phyloP scores from a whole-genome alignment of 2,797 vertebrate genomes.

The Brachyalestes nurse region DNA sequence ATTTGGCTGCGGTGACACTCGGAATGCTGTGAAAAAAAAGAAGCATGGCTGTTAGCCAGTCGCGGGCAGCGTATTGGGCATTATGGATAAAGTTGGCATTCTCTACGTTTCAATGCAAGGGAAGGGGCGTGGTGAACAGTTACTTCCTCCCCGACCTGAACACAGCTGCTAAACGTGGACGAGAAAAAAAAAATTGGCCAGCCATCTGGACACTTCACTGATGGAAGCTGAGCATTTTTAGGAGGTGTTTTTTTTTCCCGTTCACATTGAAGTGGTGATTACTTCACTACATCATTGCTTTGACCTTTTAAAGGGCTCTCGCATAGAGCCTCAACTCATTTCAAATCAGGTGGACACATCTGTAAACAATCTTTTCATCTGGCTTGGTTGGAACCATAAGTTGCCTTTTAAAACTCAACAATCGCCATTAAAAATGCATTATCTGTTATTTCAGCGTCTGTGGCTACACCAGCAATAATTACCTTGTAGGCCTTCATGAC shows the following conservation, averaged over 20 bases:
- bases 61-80: conserved; percentile 47
- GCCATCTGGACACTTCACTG: conserved; percentile 7
- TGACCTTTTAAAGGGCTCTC: conserved; percentile 15
- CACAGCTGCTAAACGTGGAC: conserved; percentile 47
- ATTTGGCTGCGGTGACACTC: conserved; percentile 39
- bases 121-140: conserved; percentile 1
- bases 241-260: background rate
- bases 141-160: conserved; percentile 21
- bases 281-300: conserved; percentile 9
- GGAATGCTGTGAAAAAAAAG: conserved; percentile 55
- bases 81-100: conserved; percentile 55
- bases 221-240: conserved; percentile 23
- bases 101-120: conserved; percentile 47
- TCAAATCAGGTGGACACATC: conserved; percentile 19
- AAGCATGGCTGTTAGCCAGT: conserved; percentile 33
- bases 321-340: background rate
- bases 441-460: background rate
- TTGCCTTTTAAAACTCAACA: conserved; percentile 29
- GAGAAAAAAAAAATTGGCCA: background rate
- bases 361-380: conserved; percentile 15
- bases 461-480: conserved; percentile 20
- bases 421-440: conserved; percentile 9
- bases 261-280: conserved; percentile 27
- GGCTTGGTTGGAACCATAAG: conserved; percentile 20
- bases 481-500: background rate